phyloP scores from a whole-genome alignment of 2,797 vertebrate genomes.

The Poeciliopsis gracilis region DNA sequence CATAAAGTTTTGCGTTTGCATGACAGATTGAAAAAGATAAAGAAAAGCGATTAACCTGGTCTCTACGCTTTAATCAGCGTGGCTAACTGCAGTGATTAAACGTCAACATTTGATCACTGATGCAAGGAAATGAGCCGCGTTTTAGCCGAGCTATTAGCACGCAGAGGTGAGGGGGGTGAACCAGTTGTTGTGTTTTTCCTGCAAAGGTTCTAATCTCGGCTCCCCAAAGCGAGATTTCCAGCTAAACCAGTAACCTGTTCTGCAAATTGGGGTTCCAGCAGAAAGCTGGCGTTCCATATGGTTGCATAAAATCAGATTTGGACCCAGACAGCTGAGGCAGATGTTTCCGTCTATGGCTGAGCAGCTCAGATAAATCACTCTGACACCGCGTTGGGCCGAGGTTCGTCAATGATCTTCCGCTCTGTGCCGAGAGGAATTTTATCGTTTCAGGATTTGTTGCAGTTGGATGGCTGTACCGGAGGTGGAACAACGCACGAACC shows the following conservation, averaged over 20 bases:
- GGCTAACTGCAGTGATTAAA: slow-evolving; percentile 69
- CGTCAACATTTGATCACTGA: slow-evolving; percentile 45
- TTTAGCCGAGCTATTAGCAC: slow-evolving; percentile 19
- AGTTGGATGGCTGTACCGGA: slow-evolving; percentile 6
- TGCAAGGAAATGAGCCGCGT: slow-evolving; percentile 40
- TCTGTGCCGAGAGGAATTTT: not conserved
- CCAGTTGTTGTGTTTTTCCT: slow-evolving; percentile 4
- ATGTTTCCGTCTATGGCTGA: slow-evolving; percentile 55
- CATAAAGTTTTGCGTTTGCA: slow-evolving; percentile 18
- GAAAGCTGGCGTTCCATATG: slow-evolving; percentile 38
- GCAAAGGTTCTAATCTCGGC: not conserved
- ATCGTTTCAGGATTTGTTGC: not conserved
- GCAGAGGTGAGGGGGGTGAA: slow-evolving; percentile 11
- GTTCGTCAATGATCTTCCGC: not conserved
- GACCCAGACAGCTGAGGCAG: slow-evolving; percentile 50
- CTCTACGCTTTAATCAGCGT: slow-evolving; percentile 58
- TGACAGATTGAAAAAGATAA: slow-evolving; percentile 53
- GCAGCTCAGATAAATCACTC: slow-evolving; percentile 44
- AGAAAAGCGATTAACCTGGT: slow-evolving; percentile 37
- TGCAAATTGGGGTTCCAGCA: slow-evolving; percentile 16
- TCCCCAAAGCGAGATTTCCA: not conserved
- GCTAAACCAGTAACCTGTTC: not conserved
- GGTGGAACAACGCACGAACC: slow-evolving; percentile 7
- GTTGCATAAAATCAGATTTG: slow-evolving; percentile 26
- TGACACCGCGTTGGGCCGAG: slow-evolving; percentile 5